Percentiles rank a stretch among this genome's conserved stretches.
Conservation (phyloP, 2,797 vertebrate species). For the Scomberomorus guttatus region DNA sequence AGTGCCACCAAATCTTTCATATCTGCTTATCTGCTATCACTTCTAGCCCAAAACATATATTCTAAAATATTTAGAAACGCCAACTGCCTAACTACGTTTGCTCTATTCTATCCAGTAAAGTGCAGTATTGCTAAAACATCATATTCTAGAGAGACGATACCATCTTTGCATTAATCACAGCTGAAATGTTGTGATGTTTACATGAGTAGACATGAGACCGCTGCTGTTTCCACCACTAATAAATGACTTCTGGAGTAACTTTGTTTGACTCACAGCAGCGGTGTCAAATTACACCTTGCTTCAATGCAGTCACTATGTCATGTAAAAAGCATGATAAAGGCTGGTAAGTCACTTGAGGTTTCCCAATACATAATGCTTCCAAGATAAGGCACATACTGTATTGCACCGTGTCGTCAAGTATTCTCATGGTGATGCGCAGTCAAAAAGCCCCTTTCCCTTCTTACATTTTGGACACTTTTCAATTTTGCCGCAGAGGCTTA, state of each 20-base stretch:
- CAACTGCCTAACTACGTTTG: constrained; percentile 4
- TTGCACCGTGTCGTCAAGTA: constrained; percentile 67
- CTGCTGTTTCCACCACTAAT: constrained; percentile 16
- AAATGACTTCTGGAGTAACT: constrained; percentile 32
- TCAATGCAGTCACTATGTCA: constrained; percentile 12
- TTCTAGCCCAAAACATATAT: not conserved
- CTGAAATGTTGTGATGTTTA: constrained; percentile 7
- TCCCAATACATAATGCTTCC: constrained; percentile 25
- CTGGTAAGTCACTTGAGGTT: constrained; percentile 39
- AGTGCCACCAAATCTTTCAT: not conserved
- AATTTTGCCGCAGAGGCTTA: constrained; percentile 81
- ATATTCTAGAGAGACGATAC: not conserved
- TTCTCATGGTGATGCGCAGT: constrained; percentile 75
- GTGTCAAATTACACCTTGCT: constrained; percentile 31
- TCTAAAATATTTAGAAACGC: constrained; percentile 5
- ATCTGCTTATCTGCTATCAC: constrained; percentile 6
- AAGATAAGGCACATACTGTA: constrained; percentile 60
- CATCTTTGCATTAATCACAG: constrained; percentile 13
- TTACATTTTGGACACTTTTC: constrained; percentile 84
- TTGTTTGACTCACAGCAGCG: constrained; percentile 26
- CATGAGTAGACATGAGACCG: not conserved
- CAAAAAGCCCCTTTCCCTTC: constrained; percentile 74
- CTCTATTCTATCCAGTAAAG: not conserved
- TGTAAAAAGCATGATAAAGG: constrained; percentile 20
- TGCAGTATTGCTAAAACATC: constrained; percentile 2